These are phyloP conservation scores for Drosophila aff. DNA, from an alignment of 1,140 invertebrate species.

Conservation along the genomic window DNA sequence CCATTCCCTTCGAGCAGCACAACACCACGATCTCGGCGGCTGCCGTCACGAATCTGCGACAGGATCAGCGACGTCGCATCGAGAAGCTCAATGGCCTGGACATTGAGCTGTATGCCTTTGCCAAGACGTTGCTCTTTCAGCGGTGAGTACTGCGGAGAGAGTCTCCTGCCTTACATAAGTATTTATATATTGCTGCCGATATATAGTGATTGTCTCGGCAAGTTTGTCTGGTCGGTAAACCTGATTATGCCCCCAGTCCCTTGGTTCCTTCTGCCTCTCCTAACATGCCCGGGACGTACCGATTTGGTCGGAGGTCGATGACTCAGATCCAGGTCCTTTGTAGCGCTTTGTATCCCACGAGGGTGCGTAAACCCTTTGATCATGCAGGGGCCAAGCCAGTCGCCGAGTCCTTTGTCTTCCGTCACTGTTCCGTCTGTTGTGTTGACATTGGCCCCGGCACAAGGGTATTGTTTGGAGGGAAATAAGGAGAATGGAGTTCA, in stretches of 20 bases:
- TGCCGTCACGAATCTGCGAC: constrained; percentile 90
- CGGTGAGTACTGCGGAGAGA: constrained; percentile 82
- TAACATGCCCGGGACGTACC: not conserved
- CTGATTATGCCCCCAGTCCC: constrained; percentile 37
- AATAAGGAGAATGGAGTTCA: constrained; percentile 31
- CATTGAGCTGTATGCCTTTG: constrained; percentile 97
- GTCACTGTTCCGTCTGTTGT: constrained; percentile 35
- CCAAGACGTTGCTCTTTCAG: constrained; percentile 94
- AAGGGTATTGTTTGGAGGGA: constrained; percentile 20
- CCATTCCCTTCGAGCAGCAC: constrained; percentile 94
- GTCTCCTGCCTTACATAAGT: not conserved
- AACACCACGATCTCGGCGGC: constrained; percentile 94
- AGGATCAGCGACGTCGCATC: constrained; percentile 91
- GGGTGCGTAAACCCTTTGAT: constrained; percentile 61
- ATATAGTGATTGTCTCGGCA: constrained; percentile 25
- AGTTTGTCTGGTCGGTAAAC: constrained; percentile 58
- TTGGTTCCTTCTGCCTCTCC: constrained; percentile 4
- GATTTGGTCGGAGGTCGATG: constrained; percentile 56
- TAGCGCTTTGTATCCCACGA: constrained; percentile 39
- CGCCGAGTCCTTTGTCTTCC: constrained; percentile 40
- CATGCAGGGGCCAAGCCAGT: constrained; percentile 18
- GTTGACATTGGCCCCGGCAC: constrained; percentile 45
- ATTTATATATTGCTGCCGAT: constrained; percentile 14
- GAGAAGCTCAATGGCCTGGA: constrained; percentile 94
- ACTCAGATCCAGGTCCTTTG: constrained; percentile 44